Percentiles rank a stretch among this genome's conserved stretches.
phyloP scores from a whole-genome alignment of 2,888 invertebrate genomes.

The Torymus texanus region DNA sequence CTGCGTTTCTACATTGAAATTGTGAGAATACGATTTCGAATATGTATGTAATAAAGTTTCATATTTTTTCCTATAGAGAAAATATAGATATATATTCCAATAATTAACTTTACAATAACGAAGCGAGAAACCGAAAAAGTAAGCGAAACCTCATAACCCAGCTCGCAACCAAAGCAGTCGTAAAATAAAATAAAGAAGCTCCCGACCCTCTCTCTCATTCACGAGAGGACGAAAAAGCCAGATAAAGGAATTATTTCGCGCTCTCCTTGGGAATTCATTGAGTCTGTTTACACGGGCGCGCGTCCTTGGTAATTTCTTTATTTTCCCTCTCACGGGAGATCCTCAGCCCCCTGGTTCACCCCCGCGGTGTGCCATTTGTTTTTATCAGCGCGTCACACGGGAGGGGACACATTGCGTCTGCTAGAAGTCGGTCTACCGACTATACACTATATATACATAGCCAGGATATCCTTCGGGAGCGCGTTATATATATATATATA shows the following conservation, averaged over 20 bases:
- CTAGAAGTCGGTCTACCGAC: constrained; percentile 13
- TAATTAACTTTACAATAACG: background rate
- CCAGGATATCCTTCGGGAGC: constrained; percentile 37
- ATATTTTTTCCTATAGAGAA: background rate
- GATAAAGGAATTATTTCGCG: constrained; percentile 56
- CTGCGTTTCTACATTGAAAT: no score
- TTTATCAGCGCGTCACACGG: constrained; percentile 71
- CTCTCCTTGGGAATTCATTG: constrained; percentile 65
- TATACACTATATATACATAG: background rate
- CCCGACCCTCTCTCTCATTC: no score
- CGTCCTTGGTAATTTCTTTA: constrained; percentile 73
- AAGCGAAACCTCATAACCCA: background rate
- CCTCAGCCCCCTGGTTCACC: constrained; percentile 52
- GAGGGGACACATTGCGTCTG: background rate
- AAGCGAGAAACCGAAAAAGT: background rate
- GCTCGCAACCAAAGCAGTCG: background rate
- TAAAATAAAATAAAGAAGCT: constrained; percentile 34
- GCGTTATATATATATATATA: background rate
- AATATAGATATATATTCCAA: background rate
- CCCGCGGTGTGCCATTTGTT: constrained; percentile 69
- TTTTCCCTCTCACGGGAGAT: constrained; percentile 65
- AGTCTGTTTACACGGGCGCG: constrained; percentile 64
- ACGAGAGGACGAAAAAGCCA: constrained; percentile 7
- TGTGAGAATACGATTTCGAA: no score
- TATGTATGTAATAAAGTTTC: no score